Conservation (phyloP, 2,113 vertebrate species). For the Noctilio leporinus region DNA sequence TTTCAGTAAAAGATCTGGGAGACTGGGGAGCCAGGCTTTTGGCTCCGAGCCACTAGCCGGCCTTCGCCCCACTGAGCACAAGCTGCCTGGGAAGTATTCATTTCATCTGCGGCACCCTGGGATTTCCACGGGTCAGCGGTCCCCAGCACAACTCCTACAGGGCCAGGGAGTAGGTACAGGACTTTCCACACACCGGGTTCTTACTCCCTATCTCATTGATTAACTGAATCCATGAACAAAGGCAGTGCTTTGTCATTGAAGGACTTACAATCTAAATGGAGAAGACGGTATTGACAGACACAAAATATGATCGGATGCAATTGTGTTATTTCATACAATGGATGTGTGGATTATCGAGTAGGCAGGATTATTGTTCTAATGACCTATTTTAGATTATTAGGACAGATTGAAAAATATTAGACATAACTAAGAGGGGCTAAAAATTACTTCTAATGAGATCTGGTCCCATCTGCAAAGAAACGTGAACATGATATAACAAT, state of each 20-base stretch:
- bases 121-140: too few species aligned
- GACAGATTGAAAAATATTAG: background rate
- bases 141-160: accelerated
- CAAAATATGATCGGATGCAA: background rate
- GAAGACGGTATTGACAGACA: background rate
- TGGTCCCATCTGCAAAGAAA: background rate
- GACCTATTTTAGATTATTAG: background rate
- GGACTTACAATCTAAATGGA: background rate
- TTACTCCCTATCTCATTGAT: background rate
- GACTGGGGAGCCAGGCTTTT: too few species aligned
- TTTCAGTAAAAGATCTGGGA: too few species aligned
- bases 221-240: background rate
- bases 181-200: background rate
- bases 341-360: background rate
- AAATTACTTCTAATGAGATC: background rate
- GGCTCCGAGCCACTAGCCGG: too few species aligned
- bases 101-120: too few species aligned
- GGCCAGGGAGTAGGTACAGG: background rate
- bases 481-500: background rate
- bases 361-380: background rate
- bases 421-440: background rate
- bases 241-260: background rate
- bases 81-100: too few species aligned
- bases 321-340: background rate
- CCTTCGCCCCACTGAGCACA: too few species aligned